A percentile compares a stretch with the other conserved stretches of the same genome.
Conservation (phyloP, 2,888 invertebrate genomes). For the Zaprionus obscuricornis region DNA sequence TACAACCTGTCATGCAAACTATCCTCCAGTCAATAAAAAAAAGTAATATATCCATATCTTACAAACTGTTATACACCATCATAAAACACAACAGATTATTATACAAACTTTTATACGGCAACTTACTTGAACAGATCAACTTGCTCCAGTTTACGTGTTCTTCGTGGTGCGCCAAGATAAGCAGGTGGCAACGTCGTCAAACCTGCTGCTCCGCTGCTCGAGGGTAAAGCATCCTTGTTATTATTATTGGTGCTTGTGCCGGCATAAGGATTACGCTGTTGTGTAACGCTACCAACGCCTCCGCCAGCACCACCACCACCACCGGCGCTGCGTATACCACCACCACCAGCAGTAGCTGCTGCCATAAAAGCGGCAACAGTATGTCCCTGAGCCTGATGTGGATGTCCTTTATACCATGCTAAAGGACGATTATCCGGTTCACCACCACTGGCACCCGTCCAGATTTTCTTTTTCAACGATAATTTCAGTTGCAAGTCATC, state of each 20-base stretch:
- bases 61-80: no score
- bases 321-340: slow-evolving; percentile 85
- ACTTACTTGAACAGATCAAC: slow-evolving; percentile 62
- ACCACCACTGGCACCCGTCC: slow-evolving; percentile 86
- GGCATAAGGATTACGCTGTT: slow-evolving; percentile 18
- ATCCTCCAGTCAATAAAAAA: no score
- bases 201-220: background rate
- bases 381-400: slow-evolving; percentile 33
- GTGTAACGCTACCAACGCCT: slow-evolving; percentile 83
- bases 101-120: background rate
- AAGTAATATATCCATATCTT: no score
- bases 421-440: slow-evolving; percentile 84
- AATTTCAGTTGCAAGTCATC: slow-evolving; percentile 86
- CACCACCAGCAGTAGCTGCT: slow-evolving; percentile 78
- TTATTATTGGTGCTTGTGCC: slow-evolving; percentile 1
- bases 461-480: slow-evolving; percentile 89
- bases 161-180: slow-evolving; percentile 43
- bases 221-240: slow-evolving; percentile 2
- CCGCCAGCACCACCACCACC: slow-evolving; percentile 85
- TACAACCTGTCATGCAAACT: no score
- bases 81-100: no score
- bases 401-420: slow-evolving; percentile 87
- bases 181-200: slow-evolving; percentile 34
- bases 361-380: slow-evolving; percentile 31
- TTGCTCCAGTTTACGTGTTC: slow-evolving; percentile 57